Evolutionary conservation across 2,797 vertebrate genomes (phyloP), one percentile per base, ranked within the genome.

Genomic region (Sebastes cheni): DNA sequence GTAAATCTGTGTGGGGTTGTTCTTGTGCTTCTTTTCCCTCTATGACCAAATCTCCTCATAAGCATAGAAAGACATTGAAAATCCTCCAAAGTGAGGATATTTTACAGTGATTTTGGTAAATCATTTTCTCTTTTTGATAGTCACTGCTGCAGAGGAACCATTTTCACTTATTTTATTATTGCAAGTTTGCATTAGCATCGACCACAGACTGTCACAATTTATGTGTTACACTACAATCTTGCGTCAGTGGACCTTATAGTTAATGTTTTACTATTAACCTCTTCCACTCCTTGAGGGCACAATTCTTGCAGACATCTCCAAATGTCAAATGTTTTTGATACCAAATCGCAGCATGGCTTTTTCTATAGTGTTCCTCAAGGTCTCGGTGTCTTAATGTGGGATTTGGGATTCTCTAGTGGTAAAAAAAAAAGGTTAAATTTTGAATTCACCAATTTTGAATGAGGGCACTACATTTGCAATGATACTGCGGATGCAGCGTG

Each of bases 391-490:
- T 46, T 46, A 46, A 46, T 18, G 1, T 46, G 16, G 42, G 16
- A 18, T 46, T 0, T 46, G 16, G 16, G 16, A 46, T 46, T 46
- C 6, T 20, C 0, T 0, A 18, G 14, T 42, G 14, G 2, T 42
- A 42, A 46, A 46, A 46, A 18, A 8, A 46, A 46, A 3, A 0
- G 0, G 14, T 42, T 42, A 16, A 42, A 42, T 42, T 42, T 42
- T 46, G 42, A 46, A 3, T 46, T 46, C 42, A 46, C 42, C 16
- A 18, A 46, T 18, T 46, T 46, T 46, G 0, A 46, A 46, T 46
- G 3, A 46, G 42, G 42, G 42, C 0, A 8, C 0, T 8, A 46
- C 3, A 0, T 46, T 46, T 46, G 42, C 42, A 0, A 42, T 42
- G 39, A 42, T 1, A 0, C 39, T 42, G 14, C 14, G 2, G 39